These are phyloP conservation scores for Brachyalestes nurse DNA, from an alignment of 2,797 vertebrate genomes.

Conservation along the genomic window DNA sequence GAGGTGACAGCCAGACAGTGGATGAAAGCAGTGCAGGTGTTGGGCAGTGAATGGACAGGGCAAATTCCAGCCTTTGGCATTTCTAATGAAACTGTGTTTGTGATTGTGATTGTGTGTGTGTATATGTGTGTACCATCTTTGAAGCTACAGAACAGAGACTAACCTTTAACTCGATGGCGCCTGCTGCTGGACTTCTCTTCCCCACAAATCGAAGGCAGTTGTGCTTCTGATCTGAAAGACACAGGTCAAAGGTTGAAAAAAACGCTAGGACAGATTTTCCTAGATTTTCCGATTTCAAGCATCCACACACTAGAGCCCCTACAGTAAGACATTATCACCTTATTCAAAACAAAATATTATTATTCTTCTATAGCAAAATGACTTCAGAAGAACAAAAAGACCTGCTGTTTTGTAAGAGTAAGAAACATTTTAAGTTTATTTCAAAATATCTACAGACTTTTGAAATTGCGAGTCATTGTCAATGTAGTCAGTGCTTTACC, in stretches of 20 bases:
- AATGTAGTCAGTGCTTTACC: no score
- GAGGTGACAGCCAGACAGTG: conserved; percentile 45
- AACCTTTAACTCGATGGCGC: conserved; percentile 65
- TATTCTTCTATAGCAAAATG: no score
- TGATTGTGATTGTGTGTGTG: conserved; percentile 22
- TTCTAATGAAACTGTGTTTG: conserved; percentile 56
- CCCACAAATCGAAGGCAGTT: conserved; percentile 39
- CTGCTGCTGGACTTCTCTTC: conserved; percentile 51
- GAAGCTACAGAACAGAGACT: conserved; percentile 58
- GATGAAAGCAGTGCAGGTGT: conserved; percentile 61
- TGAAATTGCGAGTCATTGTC: no score
- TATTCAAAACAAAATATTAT: no score
- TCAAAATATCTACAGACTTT: no score
- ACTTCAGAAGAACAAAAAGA: no score
- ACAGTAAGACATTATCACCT: background rate
- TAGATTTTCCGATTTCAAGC: background rate
- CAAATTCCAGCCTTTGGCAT: conserved; percentile 58
- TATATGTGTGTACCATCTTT: conserved; percentile 27
- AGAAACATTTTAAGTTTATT: no score
- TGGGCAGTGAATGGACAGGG: conserved; percentile 53
- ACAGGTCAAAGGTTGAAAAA: conserved; percentile 49
- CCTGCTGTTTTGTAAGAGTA: no score
- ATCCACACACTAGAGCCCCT: background rate
- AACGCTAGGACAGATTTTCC: no score
- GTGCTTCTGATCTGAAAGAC: conserved; percentile 57